Evolutionary conservation across 2,888 invertebrate species (phyloP).

Genomic region (Chirona hameri): DNA sequence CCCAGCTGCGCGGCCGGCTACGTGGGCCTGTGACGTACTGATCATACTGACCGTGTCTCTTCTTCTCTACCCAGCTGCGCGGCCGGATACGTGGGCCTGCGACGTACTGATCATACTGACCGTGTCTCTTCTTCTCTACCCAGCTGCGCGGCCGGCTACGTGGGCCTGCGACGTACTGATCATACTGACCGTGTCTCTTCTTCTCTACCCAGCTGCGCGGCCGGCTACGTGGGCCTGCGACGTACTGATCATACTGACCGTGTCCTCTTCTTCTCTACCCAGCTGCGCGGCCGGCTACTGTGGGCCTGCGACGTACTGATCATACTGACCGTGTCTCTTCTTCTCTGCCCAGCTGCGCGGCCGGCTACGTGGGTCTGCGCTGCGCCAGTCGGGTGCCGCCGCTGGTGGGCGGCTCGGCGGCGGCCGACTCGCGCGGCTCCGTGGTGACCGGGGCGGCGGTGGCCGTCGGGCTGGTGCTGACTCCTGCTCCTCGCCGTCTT

Average conservation of each 20-base stretch:
- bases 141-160: too few species aligned
- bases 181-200: background rate
- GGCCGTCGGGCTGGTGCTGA: constrained; percentile 40
- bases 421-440: background rate
- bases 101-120: too few species aligned
- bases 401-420: background rate
- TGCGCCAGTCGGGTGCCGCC: constrained; percentile 43
- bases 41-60: too few species aligned
- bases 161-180: too few species aligned
- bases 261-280: too few species aligned
- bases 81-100: too few species aligned
- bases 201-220: constrained; percentile 46
- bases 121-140: too few species aligned
- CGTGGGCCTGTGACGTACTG: constrained; percentile 4
- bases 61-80: too few species aligned
- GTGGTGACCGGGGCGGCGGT: constrained; percentile 40
- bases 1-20: constrained; percentile 1
- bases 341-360: constrained; percentile 46
- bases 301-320: too few species aligned
- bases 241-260: too few species aligned
- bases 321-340: background rate
- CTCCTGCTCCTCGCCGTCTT: constrained; percentile 40
- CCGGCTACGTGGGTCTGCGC: constrained; percentile 45
- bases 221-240: constrained; percentile 46
- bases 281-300: too few species aligned